Base-by-base conservation (phyloP, 2,888 invertebrate species). In the Clivina fossor region DNA sequence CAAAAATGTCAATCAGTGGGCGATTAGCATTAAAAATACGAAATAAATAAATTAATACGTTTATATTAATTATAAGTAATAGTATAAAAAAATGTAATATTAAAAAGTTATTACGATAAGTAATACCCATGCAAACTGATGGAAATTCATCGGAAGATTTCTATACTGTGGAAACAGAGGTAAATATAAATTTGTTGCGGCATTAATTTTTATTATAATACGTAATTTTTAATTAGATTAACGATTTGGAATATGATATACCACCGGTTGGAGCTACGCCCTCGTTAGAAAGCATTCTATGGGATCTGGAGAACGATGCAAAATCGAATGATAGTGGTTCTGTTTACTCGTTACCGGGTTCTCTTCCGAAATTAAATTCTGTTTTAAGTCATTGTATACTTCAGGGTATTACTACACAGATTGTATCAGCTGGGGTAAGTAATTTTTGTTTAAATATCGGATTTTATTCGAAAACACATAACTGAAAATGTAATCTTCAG, bases 391-490 rank as follows among this genome's bases (percentile, higher is more conserved):
- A 90, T 70, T 84, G 86, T 26, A 80, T 93, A 58, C 76, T 96
- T 57, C 92, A 93, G 71, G 93, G 91, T 59, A 84, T 96, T 46
- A 92, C 95, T 2, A 84, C 93, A 18, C 96, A 96, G 74, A 78
- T 96, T 16, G 76, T 82, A 59, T 92, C 93, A 56, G 94, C 95
- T 38, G 84, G 86, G 66, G 93, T 92, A 76, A 76, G n/a, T n/a
- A 46, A 47, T 53, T 37, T 20, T 15, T 30, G 15, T 11, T 37
- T 22, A 43, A 9, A 24, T 13, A 26, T 46, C 48, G 33, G 41
- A 30, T 24, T 35, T 24, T 26, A 51, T 37, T 13, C 32, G n/a
- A n/a, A n/a, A n/a, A n/a, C n/a, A n/a, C n/a, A n/a, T n/a, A n/a
- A n/a, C n/a, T n/a, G n/a, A 26, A 16, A 58, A 16, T n/a, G 26